These are phyloP conservation scores for Rousettus madagascariensis DNA, from an alignment of 2,797 vertebrate genomes.

Conservation along the genomic window DNA sequence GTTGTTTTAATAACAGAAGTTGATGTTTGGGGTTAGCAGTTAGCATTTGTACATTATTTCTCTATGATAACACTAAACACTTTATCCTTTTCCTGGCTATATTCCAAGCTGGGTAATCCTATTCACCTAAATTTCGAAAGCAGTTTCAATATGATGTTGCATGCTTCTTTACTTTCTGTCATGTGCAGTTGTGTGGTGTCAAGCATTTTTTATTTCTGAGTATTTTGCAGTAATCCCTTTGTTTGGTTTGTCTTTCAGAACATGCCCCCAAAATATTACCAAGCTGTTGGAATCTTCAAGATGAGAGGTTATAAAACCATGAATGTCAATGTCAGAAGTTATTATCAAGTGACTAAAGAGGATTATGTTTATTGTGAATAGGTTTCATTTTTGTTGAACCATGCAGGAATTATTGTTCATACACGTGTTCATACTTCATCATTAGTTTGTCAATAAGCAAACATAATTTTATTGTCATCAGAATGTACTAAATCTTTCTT, in stretches of 20 bases:
- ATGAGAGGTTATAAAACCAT: constrained; percentile 62
- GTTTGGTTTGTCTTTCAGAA: constrained; percentile 61
- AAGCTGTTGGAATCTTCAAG: constrained; percentile 55
- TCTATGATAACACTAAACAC: neutral
- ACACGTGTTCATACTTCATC: constrained; percentile 34
- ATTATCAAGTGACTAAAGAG: constrained; percentile 64
- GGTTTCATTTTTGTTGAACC: constrained; percentile 66
- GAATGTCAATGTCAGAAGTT: constrained; percentile 69
- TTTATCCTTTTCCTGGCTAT: neutral
- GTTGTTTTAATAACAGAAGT: neutral
- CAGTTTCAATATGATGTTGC: constrained; percentile 16
- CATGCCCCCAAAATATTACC: constrained; percentile 55
- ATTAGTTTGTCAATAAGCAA: constrained; percentile 61
- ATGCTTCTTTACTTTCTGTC: constrained; percentile 40
- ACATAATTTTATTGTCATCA: neutral
- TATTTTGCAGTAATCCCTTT: constrained; percentile 61
- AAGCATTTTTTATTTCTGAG: constrained; percentile 52
- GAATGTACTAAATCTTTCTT: constrained; percentile 25
- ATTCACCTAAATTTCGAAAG: constrained; percentile 65
- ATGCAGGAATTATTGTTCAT: neutral
- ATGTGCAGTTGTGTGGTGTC: neutral
- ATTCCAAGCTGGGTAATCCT: constrained; percentile 45
- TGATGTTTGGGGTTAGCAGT: neutral
- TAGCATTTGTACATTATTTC: neutral
- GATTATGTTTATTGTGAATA: constrained; percentile 67